Percentiles rank a stretch among this genome's conserved stretches.
Conservation (phyloP, 2,797 vertebrate species). For the Urocyon cinereoargenteus region DNA sequence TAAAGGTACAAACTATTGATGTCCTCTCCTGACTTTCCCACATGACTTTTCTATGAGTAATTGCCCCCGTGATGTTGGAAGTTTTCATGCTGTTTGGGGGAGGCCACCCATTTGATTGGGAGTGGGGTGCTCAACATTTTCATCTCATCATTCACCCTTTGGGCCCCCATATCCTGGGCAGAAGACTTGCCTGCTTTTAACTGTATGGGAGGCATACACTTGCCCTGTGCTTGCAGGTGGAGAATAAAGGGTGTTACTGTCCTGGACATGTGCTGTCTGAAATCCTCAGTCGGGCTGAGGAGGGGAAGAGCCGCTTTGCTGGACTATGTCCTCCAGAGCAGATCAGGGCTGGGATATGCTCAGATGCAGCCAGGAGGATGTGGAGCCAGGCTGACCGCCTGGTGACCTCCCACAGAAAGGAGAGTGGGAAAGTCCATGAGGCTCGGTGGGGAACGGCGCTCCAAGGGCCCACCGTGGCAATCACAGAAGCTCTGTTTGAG, state of each 20-base stretch:
- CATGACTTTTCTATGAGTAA: accelerated
- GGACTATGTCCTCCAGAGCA: neutral
- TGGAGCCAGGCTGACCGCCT: accelerated
- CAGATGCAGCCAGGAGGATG: accelerated
- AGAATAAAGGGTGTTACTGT: accelerated
- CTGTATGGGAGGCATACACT: too few species aligned
- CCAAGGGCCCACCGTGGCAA: too few species aligned
- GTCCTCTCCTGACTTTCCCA: accelerated
- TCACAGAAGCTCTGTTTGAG: accelerated
- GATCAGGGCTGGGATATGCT: neutral
- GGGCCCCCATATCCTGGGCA: accelerated
- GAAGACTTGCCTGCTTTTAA: too few species aligned
- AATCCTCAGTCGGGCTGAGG: accelerated
- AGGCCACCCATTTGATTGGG: accelerated
- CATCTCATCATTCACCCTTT: accelerated
- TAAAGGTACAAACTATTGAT: accelerated
- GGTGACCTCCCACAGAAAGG: accelerated
- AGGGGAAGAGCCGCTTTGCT: accelerated
- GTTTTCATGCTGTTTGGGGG: accelerated
- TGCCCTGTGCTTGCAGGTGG: accelerated
- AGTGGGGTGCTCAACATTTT: accelerated
- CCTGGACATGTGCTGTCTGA: neutral
- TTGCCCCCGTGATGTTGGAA: accelerated
- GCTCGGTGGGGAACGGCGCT: accelerated
- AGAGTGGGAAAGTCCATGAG: accelerated